phyloP scores from a whole-genome alignment of 2,888 invertebrate genomes.

The Idaea straminata region DNA sequence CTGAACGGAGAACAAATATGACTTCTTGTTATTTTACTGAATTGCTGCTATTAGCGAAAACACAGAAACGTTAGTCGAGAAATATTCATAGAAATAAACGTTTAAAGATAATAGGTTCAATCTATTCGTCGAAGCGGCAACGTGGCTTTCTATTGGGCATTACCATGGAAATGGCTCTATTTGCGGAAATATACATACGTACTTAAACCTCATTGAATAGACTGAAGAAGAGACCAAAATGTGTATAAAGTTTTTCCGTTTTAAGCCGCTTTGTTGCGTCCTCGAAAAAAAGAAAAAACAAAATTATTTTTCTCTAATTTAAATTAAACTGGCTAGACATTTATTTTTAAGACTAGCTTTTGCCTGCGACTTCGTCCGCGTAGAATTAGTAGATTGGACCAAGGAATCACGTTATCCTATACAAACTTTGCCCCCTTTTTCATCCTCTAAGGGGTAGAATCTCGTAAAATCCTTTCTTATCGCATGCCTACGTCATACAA shows the following conservation, averaged over 20 bases:
- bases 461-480: no score
- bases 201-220: conserved; percentile 23
- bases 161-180: conserved; percentile 43
- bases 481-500: no score
- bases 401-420: no score
- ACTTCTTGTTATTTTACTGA: neutral
- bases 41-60: conserved; percentile 1
- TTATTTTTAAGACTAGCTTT: neutral
- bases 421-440: no score
- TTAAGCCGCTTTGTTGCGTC: conserved; percentile 4
- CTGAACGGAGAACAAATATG: neutral
- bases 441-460: no score
- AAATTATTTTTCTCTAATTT: neutral
- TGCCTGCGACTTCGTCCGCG: no score
- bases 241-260: conserved; percentile 18
- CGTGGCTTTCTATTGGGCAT: conserved; percentile 33
- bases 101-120: conserved; percentile 36
- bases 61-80: conserved; percentile 26
- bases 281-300: neutral
- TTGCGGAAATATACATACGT: conserved; percentile 36
- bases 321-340: neutral
- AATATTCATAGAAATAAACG: conserved; percentile 40
- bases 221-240: conserved; percentile 20
- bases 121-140: conserved; percentile 34
- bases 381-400: no score